Base-by-base conservation (phyloP, 2,113 vertebrate species). In the Chamaea fasciata region DNA sequence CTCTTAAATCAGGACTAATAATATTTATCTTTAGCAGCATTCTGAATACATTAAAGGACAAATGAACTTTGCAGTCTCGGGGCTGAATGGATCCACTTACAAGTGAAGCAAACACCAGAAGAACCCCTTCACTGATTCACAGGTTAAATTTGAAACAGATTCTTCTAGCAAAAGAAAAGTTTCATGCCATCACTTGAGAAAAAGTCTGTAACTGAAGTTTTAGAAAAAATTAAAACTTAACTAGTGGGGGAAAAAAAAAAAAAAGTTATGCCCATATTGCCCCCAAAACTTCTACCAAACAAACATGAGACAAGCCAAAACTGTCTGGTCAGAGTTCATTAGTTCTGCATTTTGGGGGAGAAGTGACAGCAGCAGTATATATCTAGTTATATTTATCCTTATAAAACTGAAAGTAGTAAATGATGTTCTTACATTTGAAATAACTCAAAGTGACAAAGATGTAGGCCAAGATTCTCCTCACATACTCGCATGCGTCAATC, bases 381-480 rank as follows among this genome's bases (percentile, higher is more conserved):
- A 18, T 83, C 68, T 83, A 22, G 80, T 73, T 92, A 62, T 88
- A 92, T 83, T 69, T 94, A 67, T 67, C 24, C 18, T 53, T 86
- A 35, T 70, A 77, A 88, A 90, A 74, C 50, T 53, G 71, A 74
- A 93, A 93, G 64, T 73, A 67, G 55, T 88, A 96, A 96, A 97
- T 92, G 90, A 70, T 59, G 68, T 92, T 90, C 22, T 94, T 70
- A 69, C 21, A 47, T 74, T 89, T 83, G 39, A 94, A 93, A 90
- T 97, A 96, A 95, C 76, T 94, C 83, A 86, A 41, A 90, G 7
- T 95, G 94, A 95, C 89, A 95, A 73, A 95, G 70, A 82, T 53
- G 70, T 73, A 79, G 81, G 49, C 44, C 57, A 68, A 12, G 37
- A 95, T 82, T 96, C 69, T 84, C 69, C 62, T 91, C 65, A 62